Percentiles rank a stretch among this genome's conserved stretches.
Evolutionary conservation across 2,888 invertebrate species (phyloP).

Genomic region (Amaurobius ferox): DNA sequence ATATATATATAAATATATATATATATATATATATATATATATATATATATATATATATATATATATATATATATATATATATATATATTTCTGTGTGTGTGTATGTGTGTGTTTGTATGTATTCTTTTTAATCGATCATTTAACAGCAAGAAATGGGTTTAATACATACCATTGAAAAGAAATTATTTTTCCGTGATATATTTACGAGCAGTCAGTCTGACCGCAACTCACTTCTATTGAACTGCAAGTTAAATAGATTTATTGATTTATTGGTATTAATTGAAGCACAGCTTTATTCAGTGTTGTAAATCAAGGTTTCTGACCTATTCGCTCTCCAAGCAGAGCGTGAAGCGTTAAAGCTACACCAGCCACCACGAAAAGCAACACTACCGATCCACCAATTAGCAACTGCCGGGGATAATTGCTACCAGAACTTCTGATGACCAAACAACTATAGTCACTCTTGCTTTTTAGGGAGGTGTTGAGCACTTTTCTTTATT

Average conservation of each 20-base stretch:
- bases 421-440: neutral
- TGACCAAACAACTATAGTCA: neutral
- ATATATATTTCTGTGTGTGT: too few relatives aligned
- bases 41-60: too few relatives aligned
- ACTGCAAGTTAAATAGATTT: too few relatives aligned
- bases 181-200: too few relatives aligned
- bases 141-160: neutral
- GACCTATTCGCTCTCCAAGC: constrained; percentile 21
- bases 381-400: neutral
- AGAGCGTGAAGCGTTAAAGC: constrained; percentile 13
- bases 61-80: too few relatives aligned
- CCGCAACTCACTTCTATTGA: too few relatives aligned
- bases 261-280: too few relatives aligned
- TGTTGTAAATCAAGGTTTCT: neutral
- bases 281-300: too few relatives aligned
- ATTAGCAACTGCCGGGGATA: constrained; percentile 4
- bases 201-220: too few relatives aligned
- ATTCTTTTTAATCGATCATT: neutral
- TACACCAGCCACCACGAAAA: neutral
- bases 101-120: neutral
- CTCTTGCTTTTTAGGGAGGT: constrained; percentile 20
- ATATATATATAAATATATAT: too few relatives aligned
- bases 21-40: too few relatives aligned
- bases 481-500: too few relatives aligned
- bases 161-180: neutral